Base-by-base conservation (phyloP, 2,797 vertebrate genomes). In the Halcyon chelicuti region DNA sequence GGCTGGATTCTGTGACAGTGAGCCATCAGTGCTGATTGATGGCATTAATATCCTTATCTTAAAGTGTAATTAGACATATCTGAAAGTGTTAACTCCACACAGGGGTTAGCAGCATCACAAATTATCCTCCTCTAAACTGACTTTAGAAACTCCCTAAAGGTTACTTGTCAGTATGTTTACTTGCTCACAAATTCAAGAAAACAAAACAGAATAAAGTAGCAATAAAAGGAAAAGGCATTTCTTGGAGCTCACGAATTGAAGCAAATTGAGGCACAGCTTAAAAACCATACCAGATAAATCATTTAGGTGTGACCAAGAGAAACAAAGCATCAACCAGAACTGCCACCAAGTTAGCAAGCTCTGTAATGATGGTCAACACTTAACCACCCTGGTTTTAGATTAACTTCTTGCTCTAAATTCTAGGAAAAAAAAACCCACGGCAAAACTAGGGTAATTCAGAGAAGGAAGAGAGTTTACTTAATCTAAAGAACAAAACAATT, bases 11-110 rank as follows among this genome's bases (percentile, higher is more conserved):
- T 82, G 42, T 63, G 88, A 83, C 26, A 62, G 63, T 4, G 71
- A 85, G 71, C 28, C 88, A 70, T 40, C 81, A 72, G 47, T 6
- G 23, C 78, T 96, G 94, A 92, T 44, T 86, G 83, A 94, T 85
- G 88, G 61, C 76, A 85, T 90, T 86, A 90, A 80, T 88, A 90
- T 47, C 54, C 54, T 84, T 80, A 92, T 79, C 81, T 90, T 84
- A 82, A 91, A 89, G 80, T 62, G 44, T 82, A 96, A 97, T 88
- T 91, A 97, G 91, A 73, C 14, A 18, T 92, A 73, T 88, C 61
- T 86, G 55, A 90, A 95, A 90, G 66, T 33, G 60, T 44, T 78
- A 77, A 49, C 49, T 60, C 57, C 40, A 63, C 2, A 12, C 22
- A 75, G 47, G 23, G 39, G 55, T 72, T 89, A 74, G 74, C 62